phyloP scores from a whole-genome alignment of 1,140 invertebrate species.

The Lucilia cuprina region DNA sequence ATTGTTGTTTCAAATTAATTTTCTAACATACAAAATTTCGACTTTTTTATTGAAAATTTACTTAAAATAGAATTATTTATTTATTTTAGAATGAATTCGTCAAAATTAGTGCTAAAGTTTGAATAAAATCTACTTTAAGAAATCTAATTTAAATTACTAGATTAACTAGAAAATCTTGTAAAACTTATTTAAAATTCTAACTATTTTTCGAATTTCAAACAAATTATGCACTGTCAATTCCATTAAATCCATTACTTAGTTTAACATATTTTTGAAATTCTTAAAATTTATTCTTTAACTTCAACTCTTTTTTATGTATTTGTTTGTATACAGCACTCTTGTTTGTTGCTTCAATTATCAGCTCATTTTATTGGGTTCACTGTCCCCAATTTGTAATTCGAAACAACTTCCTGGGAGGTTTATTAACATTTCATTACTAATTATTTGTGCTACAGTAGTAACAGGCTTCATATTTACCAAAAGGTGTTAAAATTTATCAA shows the following conservation, averaged over 20 bases:
- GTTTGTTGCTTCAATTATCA: not conserved
- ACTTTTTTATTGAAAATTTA: too few species aligned
- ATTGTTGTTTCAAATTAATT: not conserved
- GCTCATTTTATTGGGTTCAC: not conserved
- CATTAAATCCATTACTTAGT: not conserved
- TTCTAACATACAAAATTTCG: too few species aligned
- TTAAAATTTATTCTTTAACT: not conserved
- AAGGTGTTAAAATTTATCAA: not conserved
- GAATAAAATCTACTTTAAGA: too few species aligned
- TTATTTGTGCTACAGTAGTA: slow-evolving; percentile 4
- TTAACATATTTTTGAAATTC: not conserved
- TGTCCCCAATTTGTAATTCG: not conserved
- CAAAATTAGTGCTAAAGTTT: too few species aligned
- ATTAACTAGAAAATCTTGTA: too few species aligned
- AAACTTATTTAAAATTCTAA: not conserved
- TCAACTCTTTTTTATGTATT: not conserved
- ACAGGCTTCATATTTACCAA: not conserved
- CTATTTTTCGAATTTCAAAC: not conserved
- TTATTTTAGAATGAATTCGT: too few species aligned
- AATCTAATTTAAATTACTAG: too few species aligned
- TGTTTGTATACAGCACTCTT: not conserved
- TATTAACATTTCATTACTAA: not conserved
- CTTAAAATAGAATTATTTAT: too few species aligned
- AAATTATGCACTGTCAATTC: not conserved
- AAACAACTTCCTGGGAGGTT: not conserved